Percentiles rank a stretch among this genome's conserved stretches.
phyloP scores from a whole-genome alignment of 2,797 vertebrate species.

The Onychomys arenicola region DNA sequence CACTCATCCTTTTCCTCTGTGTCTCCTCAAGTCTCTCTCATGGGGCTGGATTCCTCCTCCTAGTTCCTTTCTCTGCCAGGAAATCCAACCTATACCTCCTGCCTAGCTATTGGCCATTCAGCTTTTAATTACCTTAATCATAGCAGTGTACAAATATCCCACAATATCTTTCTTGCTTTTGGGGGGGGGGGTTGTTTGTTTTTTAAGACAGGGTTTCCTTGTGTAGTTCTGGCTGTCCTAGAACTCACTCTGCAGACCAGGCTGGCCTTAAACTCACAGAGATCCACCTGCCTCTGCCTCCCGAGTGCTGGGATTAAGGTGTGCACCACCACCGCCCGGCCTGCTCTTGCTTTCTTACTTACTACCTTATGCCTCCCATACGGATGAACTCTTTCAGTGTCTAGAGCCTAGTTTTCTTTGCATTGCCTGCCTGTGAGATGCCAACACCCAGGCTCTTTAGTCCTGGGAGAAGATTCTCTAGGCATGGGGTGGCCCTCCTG shows the following conservation, averaged over 20 bases:
- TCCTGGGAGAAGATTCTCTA: slow-evolving; percentile 14
- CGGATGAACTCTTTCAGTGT: not conserved
- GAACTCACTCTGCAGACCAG: not conserved
- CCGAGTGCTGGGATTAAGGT: not conserved
- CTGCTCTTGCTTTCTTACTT: not conserved
- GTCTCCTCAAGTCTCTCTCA: not conserved
- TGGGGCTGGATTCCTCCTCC: not conserved
- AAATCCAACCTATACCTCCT: not conserved
- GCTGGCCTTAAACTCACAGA: not conserved
- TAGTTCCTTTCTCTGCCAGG: not conserved
- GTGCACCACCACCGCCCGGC: not conserved
- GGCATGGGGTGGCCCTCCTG: not conserved
- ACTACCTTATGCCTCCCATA: not conserved
- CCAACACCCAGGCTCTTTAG: not conserved
- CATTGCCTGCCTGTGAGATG: not conserved
- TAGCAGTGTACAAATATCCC: not conserved
- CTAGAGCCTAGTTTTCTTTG: not conserved
- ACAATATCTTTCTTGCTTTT: not conserved
- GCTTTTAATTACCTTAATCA: not conserved
- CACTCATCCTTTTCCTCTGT: not conserved
- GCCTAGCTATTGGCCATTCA: not conserved
- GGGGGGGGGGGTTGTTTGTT: not conserved
- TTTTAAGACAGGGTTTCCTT: not conserved
- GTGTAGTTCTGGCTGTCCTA: not conserved
- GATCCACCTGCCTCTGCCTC: not conserved